Evolutionary conservation across 35 echinoderm and acorn worm genomes (phyloP), one percentile per base, ranked within the genome.

Genomic region (Apostichopus parvimensis): DNA sequence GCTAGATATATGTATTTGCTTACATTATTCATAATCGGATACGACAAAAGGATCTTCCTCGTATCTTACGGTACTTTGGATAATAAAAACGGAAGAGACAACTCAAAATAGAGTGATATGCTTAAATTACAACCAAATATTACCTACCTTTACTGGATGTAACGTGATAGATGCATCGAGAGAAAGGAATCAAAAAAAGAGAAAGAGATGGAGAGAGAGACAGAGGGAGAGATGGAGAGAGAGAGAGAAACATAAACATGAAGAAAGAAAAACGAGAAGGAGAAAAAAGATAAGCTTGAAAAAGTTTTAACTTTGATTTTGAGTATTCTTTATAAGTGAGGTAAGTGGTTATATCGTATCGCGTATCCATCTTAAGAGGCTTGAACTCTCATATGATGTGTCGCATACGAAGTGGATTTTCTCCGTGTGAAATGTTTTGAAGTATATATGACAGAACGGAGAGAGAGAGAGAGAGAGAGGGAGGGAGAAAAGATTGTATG

Each of bases 51-150:
- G 71, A 75, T n/a, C 15, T 75, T 18, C n/a, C n/a, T 6, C 71
- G 14, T 75, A 75, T n/a, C 5, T 18, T 18, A 75, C 71, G 71
- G 71, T 75, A 18, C 17, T 22, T 75, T 9, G 64, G 64, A 68
- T 75, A 20, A 75, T n/a, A 20, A 14, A 75, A 75, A 20, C 6
- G 17, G n/a, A 75, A 75, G 71, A 22, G 71, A 75, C 71, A 75
- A 75, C 71, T 75, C 24, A 75, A 75, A 75, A 75, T 75, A 75
- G 71, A 75, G 17, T 75, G 71, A 75, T 75, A 75, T 75, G 71
- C 71, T 75, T 75, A 75, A 75, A 75, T n/a, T 75, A 75, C 17
- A 75, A 75, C 17, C 1, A 22, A 75, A n/a, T 75, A 75, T 75
- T 75, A 75, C 17, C 13, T 18, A 22, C 71, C 71, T 75, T n/a